phyloP scores from a whole-genome alignment of 2,888 invertebrate genomes.

The Drymonia ruficornis region DNA sequence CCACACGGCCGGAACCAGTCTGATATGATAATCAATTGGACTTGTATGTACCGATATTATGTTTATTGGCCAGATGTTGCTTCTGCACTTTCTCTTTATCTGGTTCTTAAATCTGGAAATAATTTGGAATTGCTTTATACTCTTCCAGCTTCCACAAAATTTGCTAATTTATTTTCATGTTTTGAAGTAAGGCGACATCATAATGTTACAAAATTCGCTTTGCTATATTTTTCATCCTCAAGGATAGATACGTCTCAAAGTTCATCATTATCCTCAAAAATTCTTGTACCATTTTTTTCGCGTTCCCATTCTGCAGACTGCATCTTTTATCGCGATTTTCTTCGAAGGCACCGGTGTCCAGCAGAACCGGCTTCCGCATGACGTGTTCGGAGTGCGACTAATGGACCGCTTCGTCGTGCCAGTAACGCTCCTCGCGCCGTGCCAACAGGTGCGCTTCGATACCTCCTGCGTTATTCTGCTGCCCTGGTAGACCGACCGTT shows the following conservation, averaged over 20 bases:
- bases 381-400: constrained; percentile 74
- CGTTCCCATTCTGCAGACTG: constrained; percentile 48
- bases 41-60: constrained; percentile 41
- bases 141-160: not conserved
- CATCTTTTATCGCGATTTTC: constrained; percentile 66
- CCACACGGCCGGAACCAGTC: constrained; percentile 54
- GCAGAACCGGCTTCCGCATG: constrained; percentile 80
- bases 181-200: too few species aligned
- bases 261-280: constrained; percentile 5
- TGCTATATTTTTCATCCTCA: not conserved
- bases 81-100: constrained; percentile 55
- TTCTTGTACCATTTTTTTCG: constrained; percentile 27
- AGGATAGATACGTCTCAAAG: not conserved
- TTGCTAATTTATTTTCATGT: too few species aligned
- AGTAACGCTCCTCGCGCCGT: constrained; percentile 79
- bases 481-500: constrained; percentile 56
- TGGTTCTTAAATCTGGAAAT: constrained; percentile 30
- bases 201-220: too few species aligned
- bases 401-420: constrained; percentile 68
- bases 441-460: constrained; percentile 73
- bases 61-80: constrained; percentile 47
- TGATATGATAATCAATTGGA: constrained; percentile 54
- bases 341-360: constrained; percentile 65
- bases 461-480: constrained; percentile 58
- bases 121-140: constrained; percentile 6